Evolutionary conservation across 30 jellyfish, hydroid and myxozoan species (phyloP).

Genomic region (Sanderia malayensis): DNA sequence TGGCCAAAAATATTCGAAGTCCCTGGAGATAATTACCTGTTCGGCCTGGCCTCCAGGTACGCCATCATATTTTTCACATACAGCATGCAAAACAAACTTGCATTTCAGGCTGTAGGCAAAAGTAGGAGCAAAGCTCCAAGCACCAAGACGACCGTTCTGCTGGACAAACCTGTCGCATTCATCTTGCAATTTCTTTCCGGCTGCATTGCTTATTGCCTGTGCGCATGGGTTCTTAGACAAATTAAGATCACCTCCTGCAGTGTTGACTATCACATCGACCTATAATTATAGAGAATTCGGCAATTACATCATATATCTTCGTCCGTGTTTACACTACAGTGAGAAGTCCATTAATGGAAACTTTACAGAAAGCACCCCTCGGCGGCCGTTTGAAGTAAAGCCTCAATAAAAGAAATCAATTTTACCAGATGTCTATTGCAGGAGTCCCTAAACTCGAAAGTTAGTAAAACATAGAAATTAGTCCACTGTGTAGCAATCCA

Average conservation of each 20-base stretch:
- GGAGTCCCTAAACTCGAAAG: no score
- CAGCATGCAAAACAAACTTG: not conserved
- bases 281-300: no score
- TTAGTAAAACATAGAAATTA: no score
- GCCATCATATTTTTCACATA: slow-evolving; percentile 11
- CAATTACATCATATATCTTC: no score
- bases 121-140: not conserved
- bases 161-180: not conserved
- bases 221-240: slow-evolving; percentile 10
- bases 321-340: no score
- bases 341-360: no score
- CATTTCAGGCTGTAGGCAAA: not conserved
- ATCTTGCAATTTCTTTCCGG: slow-evolving; percentile 8
- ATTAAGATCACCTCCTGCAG: slow-evolving; percentile 10
- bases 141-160: not conserved
- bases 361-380: no score
- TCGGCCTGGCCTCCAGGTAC: slow-evolving; percentile 5
- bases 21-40: slow-evolving; percentile 16
- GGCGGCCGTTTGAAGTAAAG: no score
- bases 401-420: no score
- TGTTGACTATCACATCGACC: slow-evolving; percentile 12
- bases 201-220: slow-evolving; percentile 13
- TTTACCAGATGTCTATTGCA: no score
- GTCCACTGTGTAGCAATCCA: no score
- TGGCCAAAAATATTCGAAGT: not conserved